Percentiles rank a stretch among this genome's conserved stretches.
Conservation (phyloP, 2,888 invertebrate genomes). For the Micoletzkya japonica region DNA sequence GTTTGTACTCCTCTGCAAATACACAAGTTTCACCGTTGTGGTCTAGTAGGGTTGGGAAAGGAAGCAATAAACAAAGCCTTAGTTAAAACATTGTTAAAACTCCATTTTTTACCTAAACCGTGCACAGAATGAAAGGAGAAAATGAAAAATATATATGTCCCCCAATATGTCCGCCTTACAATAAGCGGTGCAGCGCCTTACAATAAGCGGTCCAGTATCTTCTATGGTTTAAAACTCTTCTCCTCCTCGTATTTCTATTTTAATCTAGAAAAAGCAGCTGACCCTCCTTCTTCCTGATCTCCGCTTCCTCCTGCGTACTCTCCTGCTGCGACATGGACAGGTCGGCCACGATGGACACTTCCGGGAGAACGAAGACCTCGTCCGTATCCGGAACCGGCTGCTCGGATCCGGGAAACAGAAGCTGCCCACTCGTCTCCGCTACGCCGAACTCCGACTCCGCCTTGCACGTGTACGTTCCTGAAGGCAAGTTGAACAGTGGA, state of each 20-base stretch:
- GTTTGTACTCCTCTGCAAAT: conserved; percentile 48
- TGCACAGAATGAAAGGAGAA: neutral
- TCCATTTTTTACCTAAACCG: neutral
- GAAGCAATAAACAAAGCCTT: no score
- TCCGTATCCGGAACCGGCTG: neutral
- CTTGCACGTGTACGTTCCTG: conserved; percentile 48
- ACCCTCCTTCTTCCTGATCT: conserved; percentile 44
- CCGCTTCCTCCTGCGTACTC: conserved; percentile 33
- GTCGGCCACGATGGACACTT: conserved; percentile 20
- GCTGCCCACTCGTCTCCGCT: conserved; percentile 42
- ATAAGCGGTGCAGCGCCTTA: neutral
- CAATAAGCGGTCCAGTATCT: neutral
- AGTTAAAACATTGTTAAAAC: no score
- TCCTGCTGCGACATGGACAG: no score
- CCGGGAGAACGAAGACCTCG: neutral
- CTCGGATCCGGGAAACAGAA: conserved; percentile 23
- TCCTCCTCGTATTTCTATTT: neutral
- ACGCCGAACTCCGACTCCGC: conserved; percentile 50
- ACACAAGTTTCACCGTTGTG: no score
- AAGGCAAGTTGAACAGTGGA: neutral
- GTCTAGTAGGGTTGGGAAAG: no score
- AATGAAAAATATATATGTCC: neutral
- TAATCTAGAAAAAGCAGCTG: neutral
- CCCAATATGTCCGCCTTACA: neutral
- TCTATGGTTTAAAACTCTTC: neutral